Percentiles rank a stretch among this genome's conserved stretches.
Evolutionary conservation across 2,797 vertebrate species (phyloP).

Genomic region (Clamator glandarius): DNA sequence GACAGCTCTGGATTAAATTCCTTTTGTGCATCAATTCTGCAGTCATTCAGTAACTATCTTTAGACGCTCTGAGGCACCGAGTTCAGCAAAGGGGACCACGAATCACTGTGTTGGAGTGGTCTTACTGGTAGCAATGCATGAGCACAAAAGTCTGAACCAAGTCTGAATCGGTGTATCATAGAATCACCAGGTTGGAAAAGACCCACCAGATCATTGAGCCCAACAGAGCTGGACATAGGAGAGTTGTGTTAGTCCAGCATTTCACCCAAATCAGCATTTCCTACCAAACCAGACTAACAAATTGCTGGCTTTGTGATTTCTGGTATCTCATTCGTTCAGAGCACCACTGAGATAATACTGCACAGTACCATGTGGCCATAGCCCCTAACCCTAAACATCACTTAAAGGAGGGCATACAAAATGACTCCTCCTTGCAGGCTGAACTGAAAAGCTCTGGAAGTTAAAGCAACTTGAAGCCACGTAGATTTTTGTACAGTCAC

Average conservation of each 20-base stretch:
- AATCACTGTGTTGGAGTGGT: not conserved
- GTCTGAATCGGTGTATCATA: accelerated
- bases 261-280: not conserved
- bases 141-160: not conserved
- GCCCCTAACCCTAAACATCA: not conserved
- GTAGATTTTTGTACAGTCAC: not conserved
- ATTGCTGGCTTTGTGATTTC: not conserved
- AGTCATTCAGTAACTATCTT: no score
- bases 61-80: no score
- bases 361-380: accelerated
- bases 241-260: accelerated
- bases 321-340: not conserved
- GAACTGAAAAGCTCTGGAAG: not conserved
- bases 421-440: not conserved
- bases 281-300: not conserved
- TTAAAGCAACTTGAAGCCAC: not conserved
- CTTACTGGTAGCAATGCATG: accelerated
- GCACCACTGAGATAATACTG: not conserved
- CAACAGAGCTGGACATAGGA: not conserved
- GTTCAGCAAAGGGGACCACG: not conserved
- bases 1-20: no score
- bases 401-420: not conserved
- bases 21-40: no score
- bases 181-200: no score
- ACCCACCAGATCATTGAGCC: no score